Conservation (phyloP, 2,888 invertebrate species). For the Amphipoea oculea region DNA sequence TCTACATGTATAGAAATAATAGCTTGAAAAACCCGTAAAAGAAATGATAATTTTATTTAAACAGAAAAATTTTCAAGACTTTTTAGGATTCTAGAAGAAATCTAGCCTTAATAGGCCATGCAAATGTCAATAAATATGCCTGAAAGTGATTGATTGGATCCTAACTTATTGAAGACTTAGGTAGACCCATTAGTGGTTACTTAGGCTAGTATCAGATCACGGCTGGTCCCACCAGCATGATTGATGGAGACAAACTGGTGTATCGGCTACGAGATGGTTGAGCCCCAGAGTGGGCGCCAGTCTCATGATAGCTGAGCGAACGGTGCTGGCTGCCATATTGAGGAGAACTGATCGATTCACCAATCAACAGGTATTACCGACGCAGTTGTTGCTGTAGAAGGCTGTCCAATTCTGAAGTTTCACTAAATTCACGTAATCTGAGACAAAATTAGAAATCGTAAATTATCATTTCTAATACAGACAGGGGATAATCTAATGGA, state of each 20-base stretch:
- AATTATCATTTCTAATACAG: constrained; percentile 67
- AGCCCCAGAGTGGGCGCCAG: constrained; percentile 54
- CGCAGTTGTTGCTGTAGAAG: constrained; percentile 67
- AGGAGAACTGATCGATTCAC: constrained; percentile 41
- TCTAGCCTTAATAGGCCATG: constrained; percentile 33
- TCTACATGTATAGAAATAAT: constrained; percentile 24
- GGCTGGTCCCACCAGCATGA: constrained; percentile 57
- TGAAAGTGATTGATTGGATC: constrained; percentile 21
- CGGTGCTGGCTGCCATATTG: constrained; percentile 45
- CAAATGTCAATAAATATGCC: constrained; percentile 45
- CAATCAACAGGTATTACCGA: constrained; percentile 64
- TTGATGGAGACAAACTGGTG: constrained; percentile 47
- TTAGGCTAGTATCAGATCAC: constrained; percentile 56
- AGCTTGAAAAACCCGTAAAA: constrained; percentile 56
- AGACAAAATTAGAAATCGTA: constrained; percentile 64
- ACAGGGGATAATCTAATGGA: constrained; percentile 14
- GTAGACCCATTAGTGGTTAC: constrained; percentile 29
- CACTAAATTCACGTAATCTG: constrained; percentile 70
- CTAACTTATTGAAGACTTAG: constrained; percentile 48
- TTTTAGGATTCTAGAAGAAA: constrained; percentile 52
- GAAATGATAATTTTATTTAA: constrained; percentile 66
- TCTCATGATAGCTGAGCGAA: constrained; percentile 14
- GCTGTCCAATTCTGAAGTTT: constrained; percentile 67
- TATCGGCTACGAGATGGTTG: constrained; percentile 35
- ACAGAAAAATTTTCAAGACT: constrained; percentile 54